Evolutionary conservation across 1,140 invertebrate genomes (phyloP).

Genomic region (Caenorhabditis brenneri): DNA sequence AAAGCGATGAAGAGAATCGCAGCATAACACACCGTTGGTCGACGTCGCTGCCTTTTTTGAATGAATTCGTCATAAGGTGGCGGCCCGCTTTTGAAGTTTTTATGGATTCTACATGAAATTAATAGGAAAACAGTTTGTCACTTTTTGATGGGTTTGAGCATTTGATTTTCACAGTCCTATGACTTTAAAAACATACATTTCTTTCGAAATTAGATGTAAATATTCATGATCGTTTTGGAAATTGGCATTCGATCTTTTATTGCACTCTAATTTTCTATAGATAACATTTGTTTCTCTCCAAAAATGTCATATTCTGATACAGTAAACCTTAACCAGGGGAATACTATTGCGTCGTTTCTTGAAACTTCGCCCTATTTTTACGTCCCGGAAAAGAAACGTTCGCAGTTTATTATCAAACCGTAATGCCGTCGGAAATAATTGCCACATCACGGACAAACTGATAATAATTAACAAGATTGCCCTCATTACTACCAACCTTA

Average conservation of each 20-base stretch:
- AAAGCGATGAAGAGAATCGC: slow-evolving; percentile 1
- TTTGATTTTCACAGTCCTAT: not conserved
- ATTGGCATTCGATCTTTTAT: too few species aligned
- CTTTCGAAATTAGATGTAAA: too few species aligned
- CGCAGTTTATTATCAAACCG: not conserved
- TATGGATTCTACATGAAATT: not conserved
- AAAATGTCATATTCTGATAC: not conserved
- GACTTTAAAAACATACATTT: too few species aligned
- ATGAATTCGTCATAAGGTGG: not conserved
- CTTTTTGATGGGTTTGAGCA: not conserved
- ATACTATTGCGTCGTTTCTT: not conserved
- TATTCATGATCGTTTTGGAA: too few species aligned
- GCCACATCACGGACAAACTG: not conserved
- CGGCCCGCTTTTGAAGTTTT: not conserved
- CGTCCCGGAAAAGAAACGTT: too few species aligned
- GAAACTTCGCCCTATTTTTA: not conserved
- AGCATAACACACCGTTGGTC: slow-evolving; percentile 30
- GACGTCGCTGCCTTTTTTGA: not conserved
- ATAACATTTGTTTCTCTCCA: not conserved
- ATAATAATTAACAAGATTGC: slow-evolving; percentile 39
- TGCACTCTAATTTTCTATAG: too few species aligned
- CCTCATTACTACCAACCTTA: not conserved
- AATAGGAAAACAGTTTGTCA: not conserved
- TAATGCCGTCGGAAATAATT: not conserved
- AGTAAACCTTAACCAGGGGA: too few species aligned